Percentiles rank a stretch among this genome's conserved stretches.
These are phyloP conservation scores for Panthera leo DNA, from an alignment of 2,113 vertebrate species.

Conservation along the genomic window DNA sequence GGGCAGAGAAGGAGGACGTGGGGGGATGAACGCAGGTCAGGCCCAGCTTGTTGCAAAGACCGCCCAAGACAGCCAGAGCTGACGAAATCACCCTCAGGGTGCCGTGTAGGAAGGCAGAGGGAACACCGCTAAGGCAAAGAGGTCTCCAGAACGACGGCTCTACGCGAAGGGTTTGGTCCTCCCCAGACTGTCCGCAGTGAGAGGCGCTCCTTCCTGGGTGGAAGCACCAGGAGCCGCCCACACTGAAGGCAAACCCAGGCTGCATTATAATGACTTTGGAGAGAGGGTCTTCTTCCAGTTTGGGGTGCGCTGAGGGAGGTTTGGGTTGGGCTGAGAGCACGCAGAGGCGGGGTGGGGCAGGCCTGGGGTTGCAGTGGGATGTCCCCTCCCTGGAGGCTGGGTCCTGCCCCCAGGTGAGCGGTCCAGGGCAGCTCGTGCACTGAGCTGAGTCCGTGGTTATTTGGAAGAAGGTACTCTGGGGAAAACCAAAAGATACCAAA, in stretches of 20 bases:
- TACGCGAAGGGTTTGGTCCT: too few species aligned
- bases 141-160: background rate
- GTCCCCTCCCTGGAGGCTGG: background rate
- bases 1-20: rapidly evolving
- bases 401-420: too few species aligned
- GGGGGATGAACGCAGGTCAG: background rate
- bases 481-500: rapidly evolving
- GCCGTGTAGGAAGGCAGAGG: background rate
- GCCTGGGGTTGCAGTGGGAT: background rate
- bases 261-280: background rate
- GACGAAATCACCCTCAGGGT: rapidly evolving
- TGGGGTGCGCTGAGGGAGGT: rapidly evolving
- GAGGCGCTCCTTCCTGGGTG: background rate
- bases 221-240: rapidly evolving
- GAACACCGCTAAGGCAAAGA: rapidly evolving
- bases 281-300: background rate
- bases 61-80: background rate
- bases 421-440: background rate
- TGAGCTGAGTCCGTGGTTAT: rapidly evolving
- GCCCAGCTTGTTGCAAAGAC: rapidly evolving
- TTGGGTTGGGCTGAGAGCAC: background rate
- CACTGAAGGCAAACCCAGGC: background rate
- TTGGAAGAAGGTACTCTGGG: background rate
- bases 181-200: background rate
- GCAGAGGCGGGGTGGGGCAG: background rate